Conservation (phyloP, 2,888 invertebrate genomes). For the Zaprionus lineosus region DNA sequence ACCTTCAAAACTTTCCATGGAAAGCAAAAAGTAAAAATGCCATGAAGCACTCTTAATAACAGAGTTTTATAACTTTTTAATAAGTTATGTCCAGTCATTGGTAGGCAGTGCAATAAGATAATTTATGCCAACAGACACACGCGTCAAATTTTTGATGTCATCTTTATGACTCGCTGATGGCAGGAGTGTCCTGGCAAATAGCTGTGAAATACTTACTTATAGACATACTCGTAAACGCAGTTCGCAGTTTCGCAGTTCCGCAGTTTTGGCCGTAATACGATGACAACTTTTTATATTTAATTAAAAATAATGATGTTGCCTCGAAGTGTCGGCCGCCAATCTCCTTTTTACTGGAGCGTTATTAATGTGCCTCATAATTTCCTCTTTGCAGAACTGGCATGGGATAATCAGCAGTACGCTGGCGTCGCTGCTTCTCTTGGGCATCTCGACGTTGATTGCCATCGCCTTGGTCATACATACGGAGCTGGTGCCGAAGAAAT, state of each 20-base stretch:
- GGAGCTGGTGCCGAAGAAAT: slow-evolving; percentile 81
- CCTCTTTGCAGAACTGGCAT: slow-evolving; percentile 84
- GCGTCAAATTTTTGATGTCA: slow-evolving; percentile 55
- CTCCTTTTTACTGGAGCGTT: slow-evolving; percentile 50
- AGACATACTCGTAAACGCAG: slow-evolving; percentile 26
- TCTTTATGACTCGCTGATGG: slow-evolving; percentile 42
- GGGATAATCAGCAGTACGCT: slow-evolving; percentile 86
- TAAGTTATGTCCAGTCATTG: slow-evolving; percentile 51
- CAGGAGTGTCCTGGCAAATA: slow-evolving; percentile 45
- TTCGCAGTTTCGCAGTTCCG: slow-evolving; percentile 6
- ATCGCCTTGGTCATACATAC: slow-evolving; percentile 82
- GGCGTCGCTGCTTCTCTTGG: slow-evolving; percentile 86
- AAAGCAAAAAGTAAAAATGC: slow-evolving; percentile 4
- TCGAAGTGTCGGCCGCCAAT: slow-evolving; percentile 32
- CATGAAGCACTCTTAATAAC: too few relatives aligned
- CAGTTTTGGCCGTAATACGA: slow-evolving; percentile 26
- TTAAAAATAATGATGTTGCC: slow-evolving; percentile 73
- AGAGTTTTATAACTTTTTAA: slow-evolving; percentile 66
- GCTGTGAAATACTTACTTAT: slow-evolving; percentile 31
- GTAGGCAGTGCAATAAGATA: slow-evolving; percentile 48
- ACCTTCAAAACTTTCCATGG: too few relatives aligned
- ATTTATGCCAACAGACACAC: slow-evolving; percentile 46
- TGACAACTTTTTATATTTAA: slow-evolving; percentile 73
- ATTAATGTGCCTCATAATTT: slow-evolving; percentile 64
- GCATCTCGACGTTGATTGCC: slow-evolving; percentile 85